Conservation (phyloP, 2,797 vertebrate genomes). For the Alcedo atthis region DNA sequence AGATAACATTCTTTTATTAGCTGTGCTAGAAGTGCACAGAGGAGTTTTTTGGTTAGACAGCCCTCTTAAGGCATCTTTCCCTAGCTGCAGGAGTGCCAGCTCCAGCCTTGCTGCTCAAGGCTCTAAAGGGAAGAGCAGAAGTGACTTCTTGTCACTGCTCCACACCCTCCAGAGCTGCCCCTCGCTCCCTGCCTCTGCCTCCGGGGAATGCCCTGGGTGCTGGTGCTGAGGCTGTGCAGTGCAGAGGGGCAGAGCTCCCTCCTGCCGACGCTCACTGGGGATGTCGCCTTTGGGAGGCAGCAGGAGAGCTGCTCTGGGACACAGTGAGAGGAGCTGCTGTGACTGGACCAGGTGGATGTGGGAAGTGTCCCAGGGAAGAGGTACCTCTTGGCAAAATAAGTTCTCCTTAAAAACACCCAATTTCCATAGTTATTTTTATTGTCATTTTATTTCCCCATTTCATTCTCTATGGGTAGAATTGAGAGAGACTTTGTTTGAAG, state of each 20-base stretch:
- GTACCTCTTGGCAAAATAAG: neutral
- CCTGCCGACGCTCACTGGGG: accelerated
- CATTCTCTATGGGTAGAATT: neutral
- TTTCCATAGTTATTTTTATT: neutral
- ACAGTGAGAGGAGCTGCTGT: neutral
- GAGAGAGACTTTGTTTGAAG: neutral
- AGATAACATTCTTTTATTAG: neutral
- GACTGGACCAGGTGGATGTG: accelerated
- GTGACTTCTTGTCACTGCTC: accelerated
- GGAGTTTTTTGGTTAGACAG: conserved; percentile 50
- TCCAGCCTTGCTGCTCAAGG: neutral
- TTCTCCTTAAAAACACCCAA: neutral
- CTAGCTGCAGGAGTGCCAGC: neutral
- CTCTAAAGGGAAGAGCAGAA: neutral
- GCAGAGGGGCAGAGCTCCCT: neutral
- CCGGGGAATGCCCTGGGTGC: neutral
- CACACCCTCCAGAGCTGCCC: accelerated
- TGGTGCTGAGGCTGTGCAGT: accelerated
- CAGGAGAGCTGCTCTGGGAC: accelerated
- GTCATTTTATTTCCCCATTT: neutral
- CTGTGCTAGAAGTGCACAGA: neutral
- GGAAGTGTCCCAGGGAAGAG: neutral
- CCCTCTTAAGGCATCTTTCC: conserved; percentile 48
- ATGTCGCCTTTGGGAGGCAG: neutral
- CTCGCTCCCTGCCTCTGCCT: too few relatives aligned